phyloP scores from a whole-genome alignment of 2,113 vertebrate species.

The Eptatretus burgeri region DNA sequence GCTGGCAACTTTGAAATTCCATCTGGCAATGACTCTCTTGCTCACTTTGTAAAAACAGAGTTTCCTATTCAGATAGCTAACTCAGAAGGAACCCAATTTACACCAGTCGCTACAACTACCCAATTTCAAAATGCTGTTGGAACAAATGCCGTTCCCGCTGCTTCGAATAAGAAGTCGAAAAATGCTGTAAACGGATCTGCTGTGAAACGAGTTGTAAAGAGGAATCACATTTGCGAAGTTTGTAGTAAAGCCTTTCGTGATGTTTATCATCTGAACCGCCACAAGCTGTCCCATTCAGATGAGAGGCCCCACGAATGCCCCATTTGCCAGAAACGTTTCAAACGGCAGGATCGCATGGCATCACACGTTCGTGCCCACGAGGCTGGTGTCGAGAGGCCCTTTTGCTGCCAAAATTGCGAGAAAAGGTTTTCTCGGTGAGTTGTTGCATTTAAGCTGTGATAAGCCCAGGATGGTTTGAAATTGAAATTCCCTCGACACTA shows the following conservation, averaged over 20 bases:
- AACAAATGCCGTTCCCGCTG: slow-evolving; percentile 26
- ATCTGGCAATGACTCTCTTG: slow-evolving; percentile 3
- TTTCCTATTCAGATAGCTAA: not conserved
- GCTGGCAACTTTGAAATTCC: not conserved
- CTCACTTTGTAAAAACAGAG: not conserved
- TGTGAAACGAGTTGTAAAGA: slow-evolving; percentile 36
- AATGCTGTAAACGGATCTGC: not conserved
- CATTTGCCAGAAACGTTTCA: slow-evolving; percentile 91
- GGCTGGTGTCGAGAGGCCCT: slow-evolving; percentile 83
- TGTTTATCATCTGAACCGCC: slow-evolving; percentile 83
- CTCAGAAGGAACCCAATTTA: not conserved
- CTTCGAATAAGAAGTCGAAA: slow-evolving; percentile 62
- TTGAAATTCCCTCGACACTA: too few relatives aligned
- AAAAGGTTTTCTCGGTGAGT: slow-evolving; percentile 84
- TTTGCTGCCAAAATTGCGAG: slow-evolving; percentile 87
- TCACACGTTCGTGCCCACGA: slow-evolving; percentile 91
- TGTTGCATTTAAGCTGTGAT: too few relatives aligned
- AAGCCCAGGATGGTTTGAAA: too few relatives aligned
- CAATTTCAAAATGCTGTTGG: not conserved
- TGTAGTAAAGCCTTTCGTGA: slow-evolving; percentile 91
- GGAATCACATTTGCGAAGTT: slow-evolving; percentile 94
- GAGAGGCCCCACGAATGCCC: slow-evolving; percentile 93
- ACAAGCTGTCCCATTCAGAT: slow-evolving; percentile 90
- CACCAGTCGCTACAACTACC: not conserved
- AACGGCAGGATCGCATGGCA: slow-evolving; percentile 93